Conservation (phyloP, 2,888 invertebrate species). For the Tetragonisca angustula region DNA sequence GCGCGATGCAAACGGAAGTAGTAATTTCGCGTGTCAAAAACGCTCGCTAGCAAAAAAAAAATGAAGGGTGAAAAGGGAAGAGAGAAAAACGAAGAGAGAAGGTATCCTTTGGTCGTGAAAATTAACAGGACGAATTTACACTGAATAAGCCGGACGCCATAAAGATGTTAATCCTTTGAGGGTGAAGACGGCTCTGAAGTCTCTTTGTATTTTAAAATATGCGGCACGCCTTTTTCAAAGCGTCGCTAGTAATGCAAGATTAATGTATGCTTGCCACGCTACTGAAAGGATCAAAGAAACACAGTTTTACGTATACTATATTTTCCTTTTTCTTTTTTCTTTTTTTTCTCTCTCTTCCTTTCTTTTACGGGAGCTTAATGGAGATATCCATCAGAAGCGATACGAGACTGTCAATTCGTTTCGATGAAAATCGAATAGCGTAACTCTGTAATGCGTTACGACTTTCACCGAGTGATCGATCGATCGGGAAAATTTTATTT, state of each 20-base stretch:
- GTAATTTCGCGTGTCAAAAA: neutral
- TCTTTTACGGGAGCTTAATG: conserved; percentile 26
- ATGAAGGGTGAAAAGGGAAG: neutral
- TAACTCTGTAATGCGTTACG: conserved; percentile 27
- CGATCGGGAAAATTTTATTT: conserved; percentile 40
- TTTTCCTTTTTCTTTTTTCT: conserved; percentile 5
- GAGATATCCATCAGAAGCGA: conserved; percentile 44
- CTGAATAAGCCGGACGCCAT: conserved; percentile 24
- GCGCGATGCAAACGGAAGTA: neutral
- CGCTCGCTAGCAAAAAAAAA: neutral
- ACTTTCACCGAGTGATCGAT: conserved; percentile 35
- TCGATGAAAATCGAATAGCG: conserved; percentile 17
- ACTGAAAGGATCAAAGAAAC: conserved; percentile 39
- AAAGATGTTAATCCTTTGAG: conserved; percentile 44
- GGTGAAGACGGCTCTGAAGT: conserved; percentile 1
- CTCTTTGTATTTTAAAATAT: conserved; percentile 56
- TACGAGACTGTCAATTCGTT: conserved; percentile 26
- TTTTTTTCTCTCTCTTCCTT: neutral
- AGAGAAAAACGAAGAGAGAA: neutral
- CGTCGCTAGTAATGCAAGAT: conserved; percentile 43
- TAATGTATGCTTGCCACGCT: conserved; percentile 38
- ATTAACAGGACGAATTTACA: conserved; percentile 48
- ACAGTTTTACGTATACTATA: conserved; percentile 37
- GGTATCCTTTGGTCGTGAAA: conserved; percentile 22
- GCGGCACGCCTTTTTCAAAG: conserved; percentile 39